These are phyloP conservation scores for Trachops cirrhosus DNA, from an alignment of 2,797 vertebrate species.

Conservation along the genomic window DNA sequence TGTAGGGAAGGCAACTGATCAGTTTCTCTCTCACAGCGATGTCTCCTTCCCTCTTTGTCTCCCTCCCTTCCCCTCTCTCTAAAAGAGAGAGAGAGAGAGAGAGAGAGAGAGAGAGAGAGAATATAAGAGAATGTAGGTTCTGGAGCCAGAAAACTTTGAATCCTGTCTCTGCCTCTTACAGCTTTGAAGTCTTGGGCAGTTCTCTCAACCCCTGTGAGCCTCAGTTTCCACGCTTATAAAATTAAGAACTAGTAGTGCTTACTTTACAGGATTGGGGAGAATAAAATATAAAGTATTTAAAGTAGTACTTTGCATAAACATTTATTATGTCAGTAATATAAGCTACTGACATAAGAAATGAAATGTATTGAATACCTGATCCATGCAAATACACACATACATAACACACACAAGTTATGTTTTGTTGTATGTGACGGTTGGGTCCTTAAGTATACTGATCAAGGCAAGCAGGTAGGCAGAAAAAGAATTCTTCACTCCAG, in stretches of 20 bases:
- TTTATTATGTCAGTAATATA: background rate
- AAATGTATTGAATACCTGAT: background rate
- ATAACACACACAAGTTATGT: background rate
- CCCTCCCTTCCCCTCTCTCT: background rate
- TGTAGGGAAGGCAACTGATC: background rate
- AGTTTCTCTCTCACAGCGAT: background rate
- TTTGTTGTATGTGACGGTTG: background rate
- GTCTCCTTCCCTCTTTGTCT: background rate
- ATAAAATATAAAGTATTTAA: slow-evolving; percentile 20
- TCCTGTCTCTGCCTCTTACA: background rate
- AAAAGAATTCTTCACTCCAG: background rate
- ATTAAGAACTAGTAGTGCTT: background rate
- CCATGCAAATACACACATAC: background rate
- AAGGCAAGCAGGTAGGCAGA: background rate
- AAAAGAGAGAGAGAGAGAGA: background rate
- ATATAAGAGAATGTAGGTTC: background rate
- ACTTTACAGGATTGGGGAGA: background rate
- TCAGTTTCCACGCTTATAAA: background rate
- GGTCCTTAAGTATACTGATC: background rate
- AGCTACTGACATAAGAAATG: background rate
- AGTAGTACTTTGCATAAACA: background rate
- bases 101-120: background rate
- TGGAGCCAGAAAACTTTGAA: background rate
- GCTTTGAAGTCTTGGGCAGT: background rate
- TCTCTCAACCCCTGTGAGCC: background rate